Percentiles rank a stretch among this genome's conserved stretches.
phyloP scores from a whole-genome alignment of 2,113 vertebrate genomes.

The Lichenostomus cassidix region DNA sequence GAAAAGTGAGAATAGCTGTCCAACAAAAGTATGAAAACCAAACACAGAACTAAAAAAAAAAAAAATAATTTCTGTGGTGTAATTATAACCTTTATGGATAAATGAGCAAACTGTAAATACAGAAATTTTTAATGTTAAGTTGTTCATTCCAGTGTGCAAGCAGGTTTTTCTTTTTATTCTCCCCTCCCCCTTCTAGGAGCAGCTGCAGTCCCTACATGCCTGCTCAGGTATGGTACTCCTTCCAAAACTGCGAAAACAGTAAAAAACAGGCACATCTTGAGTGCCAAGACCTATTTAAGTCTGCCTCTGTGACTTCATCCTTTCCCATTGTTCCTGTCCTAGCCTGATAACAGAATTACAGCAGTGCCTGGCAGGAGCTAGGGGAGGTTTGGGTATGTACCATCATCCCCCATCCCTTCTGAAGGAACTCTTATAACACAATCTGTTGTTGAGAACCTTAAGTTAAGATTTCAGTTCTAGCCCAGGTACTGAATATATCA shows the following conservation, averaged over 20 bases:
- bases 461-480: not conserved
- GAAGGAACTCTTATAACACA: not conserved
- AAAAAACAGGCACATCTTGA: not conserved
- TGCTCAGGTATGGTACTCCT: not conserved
- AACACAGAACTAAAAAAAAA: not conserved
- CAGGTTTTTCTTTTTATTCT: not conserved
- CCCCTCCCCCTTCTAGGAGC: not conserved
- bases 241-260: not conserved
- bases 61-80: not conserved
- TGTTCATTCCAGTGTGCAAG: not conserved
- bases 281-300: not conserved
- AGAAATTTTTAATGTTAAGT: not conserved
- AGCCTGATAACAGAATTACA: not conserved
- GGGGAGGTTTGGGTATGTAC: not conserved
- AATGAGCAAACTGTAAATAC: not conserved
- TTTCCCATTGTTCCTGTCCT: not conserved
- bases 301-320: not conserved
- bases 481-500: not conserved
- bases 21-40: not conserved
- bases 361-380: not conserved
- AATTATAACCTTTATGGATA: not conserved
- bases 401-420: not conserved
- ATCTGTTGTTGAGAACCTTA: not conserved
- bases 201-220: not conserved
- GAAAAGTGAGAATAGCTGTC: constrained; percentile 15